Percentiles rank a stretch among this genome's conserved stretches.
These are phyloP conservation scores for Drosophila recens DNA, from an alignment of 2,888 invertebrate genomes.

Conservation along the genomic window DNA sequence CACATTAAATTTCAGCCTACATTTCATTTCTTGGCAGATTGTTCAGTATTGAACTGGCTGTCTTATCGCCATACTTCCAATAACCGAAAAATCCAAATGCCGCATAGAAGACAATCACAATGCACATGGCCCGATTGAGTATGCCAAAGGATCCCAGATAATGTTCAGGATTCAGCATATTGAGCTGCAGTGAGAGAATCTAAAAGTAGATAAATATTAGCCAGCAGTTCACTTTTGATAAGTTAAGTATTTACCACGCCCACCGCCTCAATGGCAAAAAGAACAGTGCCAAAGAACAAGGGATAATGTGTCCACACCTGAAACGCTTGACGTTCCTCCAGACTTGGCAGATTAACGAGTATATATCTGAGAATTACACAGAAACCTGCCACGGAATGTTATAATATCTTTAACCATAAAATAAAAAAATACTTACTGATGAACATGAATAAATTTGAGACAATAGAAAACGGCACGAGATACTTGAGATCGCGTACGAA, in stretches of 20 bases:
- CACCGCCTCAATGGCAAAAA: slow-evolving; percentile 94
- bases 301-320: slow-evolving; percentile 88
- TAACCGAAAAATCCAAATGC: slow-evolving; percentile 96
- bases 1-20: slow-evolving; percentile 85
- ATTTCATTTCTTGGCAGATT: slow-evolving; percentile 90
- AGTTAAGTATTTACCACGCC: slow-evolving; percentile 88
- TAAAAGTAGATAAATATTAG: slow-evolving; percentile 78
- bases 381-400: slow-evolving; percentile 84
- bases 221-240: not conserved
- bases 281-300: slow-evolving; percentile 95
- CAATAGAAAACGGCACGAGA: slow-evolving; percentile 94
- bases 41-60: slow-evolving; percentile 93
- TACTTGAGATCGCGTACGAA: slow-evolving; percentile 91
- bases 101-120: slow-evolving; percentile 92
- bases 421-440: slow-evolving; percentile 84
- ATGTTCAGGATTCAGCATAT: slow-evolving; percentile 94
- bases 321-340: slow-evolving; percentile 83
- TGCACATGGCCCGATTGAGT: slow-evolving; percentile 93
- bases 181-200: slow-evolving; percentile 97
- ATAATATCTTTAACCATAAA: not conserved
- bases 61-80: slow-evolving; percentile 91
- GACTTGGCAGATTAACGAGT: slow-evolving; percentile 87
- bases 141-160: slow-evolving; percentile 95
- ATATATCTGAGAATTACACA: slow-evolving; percentile 93
- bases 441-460: slow-evolving; percentile 94